phyloP scores from a whole-genome alignment of 1,140 invertebrate genomes.

The Conus ventricosus region DNA sequence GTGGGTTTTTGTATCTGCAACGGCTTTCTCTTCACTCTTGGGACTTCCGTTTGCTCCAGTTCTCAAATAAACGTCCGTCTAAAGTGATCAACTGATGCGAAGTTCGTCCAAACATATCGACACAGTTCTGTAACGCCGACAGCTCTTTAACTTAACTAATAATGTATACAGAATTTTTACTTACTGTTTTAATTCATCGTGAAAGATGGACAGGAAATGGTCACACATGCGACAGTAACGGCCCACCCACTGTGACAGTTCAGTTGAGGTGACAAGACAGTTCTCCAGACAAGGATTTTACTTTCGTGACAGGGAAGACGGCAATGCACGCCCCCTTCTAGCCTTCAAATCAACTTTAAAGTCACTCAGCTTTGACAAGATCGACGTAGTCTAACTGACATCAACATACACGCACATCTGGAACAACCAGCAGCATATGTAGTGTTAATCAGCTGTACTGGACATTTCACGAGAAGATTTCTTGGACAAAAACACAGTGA shows the following conservation, averaged over 20 bases:
- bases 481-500: no score
- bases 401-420: neutral
- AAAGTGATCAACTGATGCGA: no score
- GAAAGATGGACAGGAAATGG: neutral
- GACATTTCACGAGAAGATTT: no score
- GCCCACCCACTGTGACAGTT: neutral
- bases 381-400: neutral
- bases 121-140: no score
- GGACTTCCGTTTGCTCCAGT: no score
- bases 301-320: neutral
- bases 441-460: neutral
- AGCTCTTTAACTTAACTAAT: no score
- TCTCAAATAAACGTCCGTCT: no score
- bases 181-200: constrained; percentile 4
- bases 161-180: neutral
- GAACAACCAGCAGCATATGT: neutral
- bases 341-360: neutral
- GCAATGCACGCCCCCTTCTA: neutral
- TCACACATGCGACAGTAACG: neutral
- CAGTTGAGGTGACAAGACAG: neutral
- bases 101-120: no score
- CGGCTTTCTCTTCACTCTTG: no score
- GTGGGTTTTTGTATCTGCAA: no score
- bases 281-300: no score
- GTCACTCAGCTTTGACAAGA: neutral